Base-by-base conservation (phyloP, 2,888 invertebrate genomes). In the Coelinius sp. region DNA sequence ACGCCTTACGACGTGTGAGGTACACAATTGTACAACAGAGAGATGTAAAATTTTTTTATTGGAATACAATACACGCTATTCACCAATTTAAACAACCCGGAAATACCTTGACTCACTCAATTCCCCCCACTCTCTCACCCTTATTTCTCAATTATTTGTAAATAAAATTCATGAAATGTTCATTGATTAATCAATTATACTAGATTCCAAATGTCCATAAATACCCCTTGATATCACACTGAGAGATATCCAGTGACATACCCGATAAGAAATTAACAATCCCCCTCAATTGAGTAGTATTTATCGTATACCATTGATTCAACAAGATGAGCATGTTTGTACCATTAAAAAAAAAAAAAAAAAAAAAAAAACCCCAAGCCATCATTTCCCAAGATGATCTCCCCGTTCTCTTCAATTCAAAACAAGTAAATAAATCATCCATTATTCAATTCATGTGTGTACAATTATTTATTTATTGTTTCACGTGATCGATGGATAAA, bases 41-140 rank as follows among this genome's bases (percentile, higher is more conserved):
- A 59, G 63, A 63, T 63, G 24, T 63, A 12, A 22, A 63, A 63
- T 63, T 24, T 63, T 24, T 63, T 63, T 63, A 63, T 63, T 63
- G 24, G 63, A 59, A 59, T 59, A 59, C 59, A 59, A 59, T 70
- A 71, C 77, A 71, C 73, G 68, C 68, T n/a, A 71, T 27, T 73
- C 56, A 27, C 56, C 59, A 44, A 53, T 71, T 65, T 41, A 24
- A 35, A 41, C 53, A 38, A 73, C 68, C 71, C 71, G 70, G 73
- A 74, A 71, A 49, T 62, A 20, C 31, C 41, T 12, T 17, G 52
- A 59, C 63, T 53, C 44, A 31, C 41, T 17, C 66, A 69, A 68
- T 63, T 68, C 66, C 38, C 64, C 59, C n/a, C n/a, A n/a, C n/a
- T n/a, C n/a, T n/a, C n/a, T n/a, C n/a, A n/a, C 27, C 41, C 5